Conservation (phyloP, 2,888 invertebrate species). For the Linnaemya vulpina region DNA sequence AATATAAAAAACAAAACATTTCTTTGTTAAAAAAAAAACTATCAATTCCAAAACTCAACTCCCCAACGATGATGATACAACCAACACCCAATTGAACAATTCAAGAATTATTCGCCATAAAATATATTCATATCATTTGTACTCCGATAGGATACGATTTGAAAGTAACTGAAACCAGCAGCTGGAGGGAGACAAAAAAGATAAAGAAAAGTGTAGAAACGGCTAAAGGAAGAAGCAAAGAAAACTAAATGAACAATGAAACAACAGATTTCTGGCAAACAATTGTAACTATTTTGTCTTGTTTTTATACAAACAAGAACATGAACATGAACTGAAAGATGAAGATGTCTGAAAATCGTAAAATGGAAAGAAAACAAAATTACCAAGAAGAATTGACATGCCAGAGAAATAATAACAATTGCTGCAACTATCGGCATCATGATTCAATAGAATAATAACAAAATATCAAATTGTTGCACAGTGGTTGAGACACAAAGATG, state of each 20-base stretch:
- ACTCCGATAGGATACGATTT: slow-evolving; percentile 30
- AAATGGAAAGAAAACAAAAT: not conserved
- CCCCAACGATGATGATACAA: slow-evolving; percentile 27
- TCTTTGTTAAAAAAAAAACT: slow-evolving; percentile 24
- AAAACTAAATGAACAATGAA: not conserved
- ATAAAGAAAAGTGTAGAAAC: not conserved
- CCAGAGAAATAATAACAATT: slow-evolving; percentile 30
- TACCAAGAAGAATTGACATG: not conserved
- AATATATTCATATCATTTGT: slow-evolving; percentile 29
- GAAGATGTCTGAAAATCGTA: slow-evolving; percentile 18
- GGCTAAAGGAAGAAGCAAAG: not conserved
- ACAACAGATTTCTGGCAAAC: slow-evolving; percentile 61
- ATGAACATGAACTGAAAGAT: slow-evolving; percentile 52
- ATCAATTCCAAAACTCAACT: not conserved
- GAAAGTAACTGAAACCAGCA: slow-evolving; percentile 28
- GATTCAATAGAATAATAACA: slow-evolving; percentile 40
- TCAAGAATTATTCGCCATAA: slow-evolving; percentile 60
- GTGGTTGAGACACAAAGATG: too few species aligned
- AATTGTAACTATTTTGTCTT: slow-evolving; percentile 71
- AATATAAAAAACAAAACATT: slow-evolving; percentile 17
- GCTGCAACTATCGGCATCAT: slow-evolving; percentile 21
- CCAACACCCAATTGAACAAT: slow-evolving; percentile 67
- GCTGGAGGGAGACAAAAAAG: slow-evolving; percentile 10
- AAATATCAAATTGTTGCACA: slow-evolving; percentile 19
- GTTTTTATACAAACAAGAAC: slow-evolving; percentile 51